A percentile compares a stretch with the other conserved stretches of the same genome.
Conservation (phyloP, 1,140 invertebrate species). For the Meloidogyne floridensis region DNA sequence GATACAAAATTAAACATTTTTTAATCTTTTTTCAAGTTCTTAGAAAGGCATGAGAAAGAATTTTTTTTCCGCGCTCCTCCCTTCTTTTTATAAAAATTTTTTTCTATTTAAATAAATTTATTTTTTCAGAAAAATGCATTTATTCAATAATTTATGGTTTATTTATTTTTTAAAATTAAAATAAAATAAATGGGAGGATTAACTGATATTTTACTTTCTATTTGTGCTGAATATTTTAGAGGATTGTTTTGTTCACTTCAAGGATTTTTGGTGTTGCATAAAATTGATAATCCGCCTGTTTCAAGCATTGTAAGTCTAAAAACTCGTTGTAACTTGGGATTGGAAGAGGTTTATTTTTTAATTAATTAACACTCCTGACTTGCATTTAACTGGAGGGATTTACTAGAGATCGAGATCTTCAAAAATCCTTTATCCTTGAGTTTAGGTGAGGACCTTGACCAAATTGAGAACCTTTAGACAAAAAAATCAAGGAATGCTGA, state of each 20-base stretch:
- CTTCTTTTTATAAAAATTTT: neutral
- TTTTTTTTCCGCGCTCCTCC: neutral
- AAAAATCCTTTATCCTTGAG: too few species aligned
- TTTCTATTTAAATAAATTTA: neutral
- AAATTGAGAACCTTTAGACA: too few species aligned
- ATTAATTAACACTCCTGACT: too few species aligned
- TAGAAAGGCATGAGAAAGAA: neutral
- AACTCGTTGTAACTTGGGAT: too few species aligned
- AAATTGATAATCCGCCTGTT: conserved; percentile 38
- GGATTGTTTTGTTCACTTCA: conserved; percentile 45
- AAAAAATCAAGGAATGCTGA: too few species aligned
- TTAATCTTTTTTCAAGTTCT: neutral
- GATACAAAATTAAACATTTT: neutral
- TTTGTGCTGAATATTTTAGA: conserved; percentile 48
- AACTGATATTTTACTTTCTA: conserved; percentile 36
- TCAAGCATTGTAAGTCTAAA: neutral
- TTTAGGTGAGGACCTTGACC: too few species aligned
- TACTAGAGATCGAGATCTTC: too few species aligned
- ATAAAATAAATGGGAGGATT: conserved; percentile 1
- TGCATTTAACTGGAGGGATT: too few species aligned
- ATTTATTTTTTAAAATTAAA: conserved; percentile 20
- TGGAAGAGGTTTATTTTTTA: too few species aligned
- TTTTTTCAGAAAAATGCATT: neutral
- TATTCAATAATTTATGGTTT: neutral
- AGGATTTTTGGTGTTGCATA: conserved; percentile 50